Percentiles rank a stretch among this genome's conserved stretches.
Evolutionary conservation across 1,140 invertebrate genomes (phyloP).

Genomic region (Mesaphorura yosii): DNA sequence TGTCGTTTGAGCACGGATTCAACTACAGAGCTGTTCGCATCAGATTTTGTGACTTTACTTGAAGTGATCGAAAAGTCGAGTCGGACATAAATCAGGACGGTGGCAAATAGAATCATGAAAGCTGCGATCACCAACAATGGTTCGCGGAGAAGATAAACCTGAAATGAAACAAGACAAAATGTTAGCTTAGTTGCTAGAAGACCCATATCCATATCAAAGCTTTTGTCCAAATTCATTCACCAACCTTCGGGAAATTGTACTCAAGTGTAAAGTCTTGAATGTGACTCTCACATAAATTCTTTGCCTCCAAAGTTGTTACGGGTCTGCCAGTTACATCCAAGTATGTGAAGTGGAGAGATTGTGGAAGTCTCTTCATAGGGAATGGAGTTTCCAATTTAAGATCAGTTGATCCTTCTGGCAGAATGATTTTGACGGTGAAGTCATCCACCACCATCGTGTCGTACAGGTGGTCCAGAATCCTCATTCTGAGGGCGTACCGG

Average conservation of each 20-base stretch:
- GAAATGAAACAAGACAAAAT: conserved; percentile 1
- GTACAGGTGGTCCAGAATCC: conserved; percentile 87
- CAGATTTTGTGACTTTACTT: conserved; percentile 34
- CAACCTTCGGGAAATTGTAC: conserved; percentile 71
- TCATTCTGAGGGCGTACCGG: conserved; percentile 77
- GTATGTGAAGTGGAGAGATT: conserved; percentile 81
- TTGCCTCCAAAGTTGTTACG: conserved; percentile 72
- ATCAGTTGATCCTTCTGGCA: conserved; percentile 82
- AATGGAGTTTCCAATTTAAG: conserved; percentile 76
- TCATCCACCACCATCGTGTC: conserved; percentile 94
- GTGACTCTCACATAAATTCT: conserved; percentile 88
- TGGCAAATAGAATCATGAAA: conserved; percentile 78
- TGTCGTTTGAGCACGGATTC: conserved; percentile 48
- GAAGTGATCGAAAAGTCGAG: conserved; percentile 80
- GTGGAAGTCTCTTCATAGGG: conserved; percentile 55
- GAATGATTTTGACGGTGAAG: conserved; percentile 75
- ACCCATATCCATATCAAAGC: background rate
- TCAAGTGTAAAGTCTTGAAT: conserved; percentile 77
- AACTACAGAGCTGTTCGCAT: conserved; percentile 31
- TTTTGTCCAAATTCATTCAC: background rate
- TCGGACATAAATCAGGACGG: conserved; percentile 86
- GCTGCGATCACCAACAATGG: conserved; percentile 77
- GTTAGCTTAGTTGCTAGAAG: background rate
- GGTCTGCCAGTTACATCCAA: conserved; percentile 86
- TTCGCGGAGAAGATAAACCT: conserved; percentile 67